Evolutionary conservation across 1,140 invertebrate species (phyloP), one percentile per base, ranked within the genome.

Genomic region (Sinonovacula constricta): DNA sequence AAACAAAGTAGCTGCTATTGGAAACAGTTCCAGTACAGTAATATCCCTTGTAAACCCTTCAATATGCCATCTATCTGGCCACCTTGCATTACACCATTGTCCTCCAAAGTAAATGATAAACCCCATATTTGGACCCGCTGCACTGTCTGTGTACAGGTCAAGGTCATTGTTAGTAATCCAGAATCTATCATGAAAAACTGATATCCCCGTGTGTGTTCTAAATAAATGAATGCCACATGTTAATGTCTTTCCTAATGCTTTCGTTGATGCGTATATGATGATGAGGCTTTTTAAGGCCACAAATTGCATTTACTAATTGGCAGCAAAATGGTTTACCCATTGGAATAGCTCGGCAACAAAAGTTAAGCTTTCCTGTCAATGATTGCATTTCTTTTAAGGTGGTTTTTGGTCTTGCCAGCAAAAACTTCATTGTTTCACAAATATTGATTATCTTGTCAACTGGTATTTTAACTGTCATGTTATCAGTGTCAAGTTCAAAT

Each of bases 311-410:
- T 59, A 68, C 71, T 18, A 84, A 26, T 2, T 72, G 60, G 7
- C 78, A 36, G 12, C 45, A 54, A 51, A 82, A 84, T 18, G 81
- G 49, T 4, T 72, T 31, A n/a, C 80, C 80, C 31, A 68, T 28
- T 3, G 49, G 31, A 1, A 82, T 51, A 14, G 78, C 83, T 33
- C 67, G 68, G 24, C 76, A 67, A 26, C 57, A 59, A 67, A 82
- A 82, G 45, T 76, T 75, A 18, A 83, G 60, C 1, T 30, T n/a
- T 15, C 83, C 83, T 2, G 75, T 74, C 14, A 81, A 24, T 4
- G 68, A 79, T 57, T 85, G 81, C 59, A 83, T 65, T 4, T 79
- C 66, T 18, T 63, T 74, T 18, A 71, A 39, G n/a, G 66, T 65
- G n/a, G 4, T 24, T 51, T 59, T 62, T 33, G 45, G 15, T 59